Conservation (phyloP, 92 coral and sea anemone genomes). For the Epizoanthus ramosus region DNA sequence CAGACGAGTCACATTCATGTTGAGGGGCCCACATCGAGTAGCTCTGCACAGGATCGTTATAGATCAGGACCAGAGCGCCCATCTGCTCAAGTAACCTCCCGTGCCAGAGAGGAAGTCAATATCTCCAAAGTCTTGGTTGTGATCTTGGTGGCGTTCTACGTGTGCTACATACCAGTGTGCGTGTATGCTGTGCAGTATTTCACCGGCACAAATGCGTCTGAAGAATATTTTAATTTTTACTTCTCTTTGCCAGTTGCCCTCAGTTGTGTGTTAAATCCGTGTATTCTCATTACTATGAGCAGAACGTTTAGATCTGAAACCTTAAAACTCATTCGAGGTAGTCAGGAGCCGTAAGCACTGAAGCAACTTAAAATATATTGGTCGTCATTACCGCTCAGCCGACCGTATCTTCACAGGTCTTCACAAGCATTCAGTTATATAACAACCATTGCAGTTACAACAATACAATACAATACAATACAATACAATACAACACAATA, state of each 20-base stretch:
- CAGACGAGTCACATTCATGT: background rate
- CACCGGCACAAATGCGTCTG: background rate
- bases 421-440: no score
- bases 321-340: background rate
- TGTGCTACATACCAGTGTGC: constrained; percentile 15
- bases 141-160: background rate
- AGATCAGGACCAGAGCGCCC: background rate
- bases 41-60: background rate
- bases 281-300: constrained; percentile 1
- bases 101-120: background rate
- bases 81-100: background rate
- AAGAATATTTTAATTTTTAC: constrained; percentile 2
- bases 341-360: no score
- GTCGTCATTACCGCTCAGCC: no score
- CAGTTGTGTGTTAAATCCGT: background rate
- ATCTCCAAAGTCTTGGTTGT: constrained; percentile 5
- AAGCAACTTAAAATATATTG: no score
- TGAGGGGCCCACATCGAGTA: background rate
- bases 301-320: constrained; percentile 1
- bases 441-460: no score
- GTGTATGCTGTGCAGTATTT: background rate
- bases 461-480: no score
- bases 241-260: background rate
- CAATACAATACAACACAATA: no score
- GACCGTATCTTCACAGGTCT: no score